phyloP scores from a whole-genome alignment of 1,140 invertebrate genomes.

The Neuroterus valhalla region DNA sequence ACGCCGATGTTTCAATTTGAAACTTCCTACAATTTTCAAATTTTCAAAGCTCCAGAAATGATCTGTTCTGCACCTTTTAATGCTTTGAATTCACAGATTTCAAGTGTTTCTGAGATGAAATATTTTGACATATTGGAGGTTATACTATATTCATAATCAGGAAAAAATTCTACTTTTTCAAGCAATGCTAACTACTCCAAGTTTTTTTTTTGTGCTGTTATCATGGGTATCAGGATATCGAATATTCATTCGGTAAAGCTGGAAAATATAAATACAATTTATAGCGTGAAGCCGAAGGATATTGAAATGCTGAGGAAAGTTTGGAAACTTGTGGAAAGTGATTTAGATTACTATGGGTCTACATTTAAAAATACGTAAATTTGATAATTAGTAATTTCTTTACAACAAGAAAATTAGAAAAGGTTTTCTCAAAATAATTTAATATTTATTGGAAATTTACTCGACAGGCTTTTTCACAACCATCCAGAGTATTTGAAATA shows the following conservation, averaged over 20 bases:
- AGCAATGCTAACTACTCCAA: too few relatives aligned
- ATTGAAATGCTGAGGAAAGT: slow-evolving; percentile 31
- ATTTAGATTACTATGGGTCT: slow-evolving; percentile 33
- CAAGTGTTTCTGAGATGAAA: background rate
- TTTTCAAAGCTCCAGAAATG: too few relatives aligned
- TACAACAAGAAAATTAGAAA: too few relatives aligned
- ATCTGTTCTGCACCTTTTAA: too few relatives aligned
- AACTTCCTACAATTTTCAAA: background rate
- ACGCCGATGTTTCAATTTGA: background rate
- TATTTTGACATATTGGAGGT: background rate
- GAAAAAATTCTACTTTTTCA: background rate
- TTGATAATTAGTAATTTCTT: too few relatives aligned
- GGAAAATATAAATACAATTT: slow-evolving; percentile 14
- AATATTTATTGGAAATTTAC: too few relatives aligned
- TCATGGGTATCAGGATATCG: background rate
- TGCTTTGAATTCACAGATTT: background rate
- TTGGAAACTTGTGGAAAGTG: slow-evolving; percentile 31
- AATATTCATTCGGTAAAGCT: background rate
- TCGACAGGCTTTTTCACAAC: slow-evolving; percentile 35
- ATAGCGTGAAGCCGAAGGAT: slow-evolving; percentile 17
- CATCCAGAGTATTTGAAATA: slow-evolving; percentile 40
- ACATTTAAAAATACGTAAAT: slow-evolving; percentile 33
- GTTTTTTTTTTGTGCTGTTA: too few relatives aligned
- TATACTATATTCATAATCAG: background rate
- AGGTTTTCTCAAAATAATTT: too few relatives aligned